phyloP scores from a whole-genome alignment of 1,140 invertebrate species.

The Macrotrachela quadricornifera region DNA sequence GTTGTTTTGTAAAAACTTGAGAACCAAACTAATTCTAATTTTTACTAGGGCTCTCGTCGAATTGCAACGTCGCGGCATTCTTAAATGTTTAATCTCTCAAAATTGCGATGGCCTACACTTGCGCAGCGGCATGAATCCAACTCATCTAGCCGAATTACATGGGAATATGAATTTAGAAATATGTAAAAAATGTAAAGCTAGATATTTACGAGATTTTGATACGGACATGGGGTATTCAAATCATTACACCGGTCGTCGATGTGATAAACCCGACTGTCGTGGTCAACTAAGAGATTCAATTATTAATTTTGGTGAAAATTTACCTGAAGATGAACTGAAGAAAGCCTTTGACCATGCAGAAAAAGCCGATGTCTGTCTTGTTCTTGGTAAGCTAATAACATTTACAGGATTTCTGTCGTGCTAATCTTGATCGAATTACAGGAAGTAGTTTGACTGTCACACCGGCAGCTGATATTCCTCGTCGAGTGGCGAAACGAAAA shows the following conservation, averaged over 20 bases:
- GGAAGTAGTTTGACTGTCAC: too few species aligned
- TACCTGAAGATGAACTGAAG: background rate
- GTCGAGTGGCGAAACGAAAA: too few species aligned
- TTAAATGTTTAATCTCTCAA: conserved; percentile 33
- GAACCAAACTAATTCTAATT: too few species aligned
- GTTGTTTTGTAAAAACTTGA: too few species aligned
- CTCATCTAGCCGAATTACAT: conserved; percentile 71
- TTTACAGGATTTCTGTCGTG: too few species aligned
- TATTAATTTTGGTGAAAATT: conserved; percentile 7
- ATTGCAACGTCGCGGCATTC: background rate
- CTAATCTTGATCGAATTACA: too few species aligned
- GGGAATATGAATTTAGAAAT: conserved; percentile 94
- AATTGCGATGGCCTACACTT: conserved; percentile 93
- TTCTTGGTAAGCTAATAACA: too few species aligned
- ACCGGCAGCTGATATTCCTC: too few species aligned
- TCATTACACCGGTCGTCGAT: background rate
- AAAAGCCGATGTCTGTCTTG: too few species aligned
- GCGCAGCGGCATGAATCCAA: conserved; percentile 59
- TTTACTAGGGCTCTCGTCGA: background rate
- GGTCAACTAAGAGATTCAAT: conserved; percentile 5
- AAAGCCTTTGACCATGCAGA: too few species aligned
- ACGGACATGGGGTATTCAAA: background rate
- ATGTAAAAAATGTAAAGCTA: conserved; percentile 51
- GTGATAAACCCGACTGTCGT: too few species aligned
- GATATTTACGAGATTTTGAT: conserved; percentile 4